Conservation (phyloP, 2,113 vertebrate species). For the Triplophysa siluroides region DNA sequence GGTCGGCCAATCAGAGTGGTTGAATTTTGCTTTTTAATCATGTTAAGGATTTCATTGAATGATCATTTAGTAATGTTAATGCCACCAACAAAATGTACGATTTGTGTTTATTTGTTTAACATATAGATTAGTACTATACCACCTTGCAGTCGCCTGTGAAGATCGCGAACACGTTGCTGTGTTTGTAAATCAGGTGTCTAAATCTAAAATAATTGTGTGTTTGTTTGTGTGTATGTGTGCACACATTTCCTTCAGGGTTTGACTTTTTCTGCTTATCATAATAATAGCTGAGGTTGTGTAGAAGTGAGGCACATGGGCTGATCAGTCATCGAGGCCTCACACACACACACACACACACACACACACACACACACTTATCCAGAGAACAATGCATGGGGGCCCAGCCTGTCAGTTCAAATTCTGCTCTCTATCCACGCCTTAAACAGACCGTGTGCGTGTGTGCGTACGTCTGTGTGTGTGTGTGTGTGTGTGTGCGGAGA, state of each 20-base stretch:
- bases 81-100: not conserved
- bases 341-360: conserved; percentile 24
- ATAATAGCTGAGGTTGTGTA: conserved; percentile 52
- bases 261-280: conserved; percentile 52
- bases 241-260: conserved; percentile 29
- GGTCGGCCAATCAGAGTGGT: not conserved
- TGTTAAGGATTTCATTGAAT: not conserved
- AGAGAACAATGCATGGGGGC: conserved; percentile 49
- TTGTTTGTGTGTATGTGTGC: conserved; percentile 34
- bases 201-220: conserved; percentile 18
- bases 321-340: conserved; percentile 33
- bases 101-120: not conserved
- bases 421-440: conserved; percentile 39
- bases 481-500: conserved; percentile 4
- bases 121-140: not conserved
- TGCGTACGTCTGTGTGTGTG: conserved; percentile 28
- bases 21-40: not conserved
- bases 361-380: conserved; percentile 5
- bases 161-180: conserved; percentile 17
- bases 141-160: not conserved
- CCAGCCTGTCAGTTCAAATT: conserved; percentile 47
- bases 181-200: conserved; percentile 34
- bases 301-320: conserved; percentile 40
- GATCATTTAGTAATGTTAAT: not conserved
- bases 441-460: conserved; percentile 37